These are phyloP conservation scores for Anhinga rufa DNA, from an alignment of 2,113 vertebrate genomes.

Conservation along the genomic window DNA sequence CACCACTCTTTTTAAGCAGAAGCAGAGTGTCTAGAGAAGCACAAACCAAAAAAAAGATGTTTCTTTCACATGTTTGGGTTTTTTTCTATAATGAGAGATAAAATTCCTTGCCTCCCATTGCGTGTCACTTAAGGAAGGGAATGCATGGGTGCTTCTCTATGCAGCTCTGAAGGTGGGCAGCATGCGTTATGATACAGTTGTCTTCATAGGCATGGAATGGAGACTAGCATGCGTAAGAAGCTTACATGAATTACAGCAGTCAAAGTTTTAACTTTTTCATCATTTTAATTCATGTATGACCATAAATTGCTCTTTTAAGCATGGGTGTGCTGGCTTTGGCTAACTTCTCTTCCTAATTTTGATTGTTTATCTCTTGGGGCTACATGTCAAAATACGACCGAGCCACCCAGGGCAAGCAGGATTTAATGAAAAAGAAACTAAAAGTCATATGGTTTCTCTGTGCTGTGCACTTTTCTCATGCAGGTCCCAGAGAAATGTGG, in stretches of 20 bases:
- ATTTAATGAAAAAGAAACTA: slow-evolving; percentile 29
- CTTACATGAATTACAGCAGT: not conserved
- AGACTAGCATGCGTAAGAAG: not conserved
- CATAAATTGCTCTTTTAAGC: not conserved
- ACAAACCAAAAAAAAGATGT: not conserved
- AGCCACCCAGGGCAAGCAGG: not conserved
- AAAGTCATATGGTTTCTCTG: not conserved
- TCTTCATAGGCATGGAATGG: not conserved
- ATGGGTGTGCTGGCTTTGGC: slow-evolving; percentile 22
- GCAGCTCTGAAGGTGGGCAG: not conserved
- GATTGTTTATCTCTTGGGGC: slow-evolving; percentile 19
- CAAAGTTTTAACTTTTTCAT: slow-evolving; percentile 1
- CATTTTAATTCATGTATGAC: not conserved
- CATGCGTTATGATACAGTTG: not conserved
- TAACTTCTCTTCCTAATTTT: slow-evolving; percentile 52
- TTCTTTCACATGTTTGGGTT: not conserved
- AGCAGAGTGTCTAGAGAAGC: not conserved
- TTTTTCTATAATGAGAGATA: not conserved
- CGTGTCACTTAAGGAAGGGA: not conserved
- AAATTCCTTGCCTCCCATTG: not conserved
- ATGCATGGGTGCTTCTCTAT: not conserved
- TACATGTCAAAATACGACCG: slow-evolving; percentile 43
- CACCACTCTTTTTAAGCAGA: not conserved
- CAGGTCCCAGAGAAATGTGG: not conserved
- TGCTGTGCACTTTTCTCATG: not conserved